Evolutionary conservation across 2,113 vertebrate genomes (phyloP).

Genomic region (Columba livia): DNA sequence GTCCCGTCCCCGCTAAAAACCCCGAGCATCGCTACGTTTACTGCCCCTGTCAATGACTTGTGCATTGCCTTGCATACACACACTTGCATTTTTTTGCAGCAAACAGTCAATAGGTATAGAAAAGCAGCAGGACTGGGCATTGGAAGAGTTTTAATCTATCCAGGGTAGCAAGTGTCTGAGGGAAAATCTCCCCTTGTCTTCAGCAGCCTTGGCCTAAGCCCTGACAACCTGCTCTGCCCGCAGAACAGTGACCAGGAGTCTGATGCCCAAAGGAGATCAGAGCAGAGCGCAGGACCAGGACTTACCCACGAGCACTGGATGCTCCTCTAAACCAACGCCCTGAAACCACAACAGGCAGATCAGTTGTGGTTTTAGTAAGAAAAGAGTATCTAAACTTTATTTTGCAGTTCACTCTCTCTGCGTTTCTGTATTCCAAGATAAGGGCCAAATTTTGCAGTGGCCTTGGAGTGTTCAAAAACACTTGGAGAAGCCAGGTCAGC

Average conservation of each 20-base stretch:
- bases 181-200: neutral
- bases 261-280: neutral
- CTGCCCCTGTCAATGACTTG: accelerated
- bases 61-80: too few relatives aligned
- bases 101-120: neutral
- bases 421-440: neutral
- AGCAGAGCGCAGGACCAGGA: neutral
- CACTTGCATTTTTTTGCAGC: neutral
- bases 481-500: neutral
- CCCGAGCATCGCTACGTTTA: neutral
- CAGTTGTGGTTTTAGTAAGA: neutral
- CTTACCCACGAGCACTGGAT: neutral
- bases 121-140: neutral
- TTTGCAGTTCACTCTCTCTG: neutral
- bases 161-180: neutral
- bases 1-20: neutral
- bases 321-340: neutral
- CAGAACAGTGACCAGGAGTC: neutral
- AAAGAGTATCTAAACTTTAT: neutral
- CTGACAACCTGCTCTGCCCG: neutral
- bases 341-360: neutral
- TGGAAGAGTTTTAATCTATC: neutral
- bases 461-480: neutral
- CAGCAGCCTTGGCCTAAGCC: neutral
- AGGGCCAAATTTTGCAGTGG: neutral